Conservation (phyloP, 2,888 invertebrate species). For the Hetaerina titia region DNA sequence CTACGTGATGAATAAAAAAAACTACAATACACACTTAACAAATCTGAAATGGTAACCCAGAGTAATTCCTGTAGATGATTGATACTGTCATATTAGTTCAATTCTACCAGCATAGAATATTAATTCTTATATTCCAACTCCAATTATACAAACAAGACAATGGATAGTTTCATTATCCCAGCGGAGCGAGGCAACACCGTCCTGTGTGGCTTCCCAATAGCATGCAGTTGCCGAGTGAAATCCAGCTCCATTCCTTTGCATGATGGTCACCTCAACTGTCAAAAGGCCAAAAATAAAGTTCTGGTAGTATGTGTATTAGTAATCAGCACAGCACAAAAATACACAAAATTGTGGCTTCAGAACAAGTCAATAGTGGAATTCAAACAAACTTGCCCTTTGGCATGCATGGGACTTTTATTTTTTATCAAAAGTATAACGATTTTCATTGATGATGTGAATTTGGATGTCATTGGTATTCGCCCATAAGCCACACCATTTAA, state of each 20-base stretch:
- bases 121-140: not conserved
- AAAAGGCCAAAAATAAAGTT: not conserved
- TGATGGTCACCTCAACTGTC: constrained; percentile 46
- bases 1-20: too few relatives aligned
- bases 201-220: constrained; percentile 47
- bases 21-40: too few relatives aligned
- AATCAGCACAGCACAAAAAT: too few relatives aligned
- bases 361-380: too few relatives aligned
- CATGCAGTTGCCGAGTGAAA: not conserved
- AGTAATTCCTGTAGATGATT: not conserved
- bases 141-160: not conserved
- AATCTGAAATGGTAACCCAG: not conserved
- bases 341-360: too few relatives aligned
- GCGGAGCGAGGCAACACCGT: not conserved
- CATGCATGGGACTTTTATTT: too few relatives aligned
- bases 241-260: constrained; percentile 48
- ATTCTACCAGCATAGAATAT: not conserved
- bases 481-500: too few relatives aligned
- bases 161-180: constrained; percentile 55
- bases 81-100: not conserved
- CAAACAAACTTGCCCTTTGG: too few relatives aligned
- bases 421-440: too few relatives aligned
- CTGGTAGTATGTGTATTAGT: too few relatives aligned
- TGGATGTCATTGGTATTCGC: too few relatives aligned
- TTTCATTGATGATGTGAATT: too few relatives aligned